Conservation (phyloP, 1,140 invertebrate genomes). For the Pogonomyrmex californicus region DNA sequence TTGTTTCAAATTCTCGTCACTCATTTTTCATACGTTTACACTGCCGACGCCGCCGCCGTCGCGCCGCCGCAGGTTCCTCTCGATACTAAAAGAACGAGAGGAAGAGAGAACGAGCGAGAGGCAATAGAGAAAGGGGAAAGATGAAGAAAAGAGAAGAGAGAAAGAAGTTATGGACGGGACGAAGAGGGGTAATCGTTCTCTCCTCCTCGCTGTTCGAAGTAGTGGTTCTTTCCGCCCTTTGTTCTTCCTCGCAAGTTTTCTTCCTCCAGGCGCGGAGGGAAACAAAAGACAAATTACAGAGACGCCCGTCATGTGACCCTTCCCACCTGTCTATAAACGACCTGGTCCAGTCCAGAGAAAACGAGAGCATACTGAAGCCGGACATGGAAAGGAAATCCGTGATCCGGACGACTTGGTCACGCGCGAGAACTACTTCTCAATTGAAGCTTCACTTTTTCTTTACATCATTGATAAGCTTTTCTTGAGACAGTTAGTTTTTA, state of each 20-base stretch:
- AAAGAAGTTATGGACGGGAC: conserved; percentile 29
- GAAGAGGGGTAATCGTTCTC: conserved; percentile 62
- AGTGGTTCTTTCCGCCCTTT: conserved; percentile 82
- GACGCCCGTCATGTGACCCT: conserved; percentile 82
- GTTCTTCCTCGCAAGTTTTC: conserved; percentile 81
- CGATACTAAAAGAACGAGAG: conserved; percentile 36
- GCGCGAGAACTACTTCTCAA: conserved; percentile 57
- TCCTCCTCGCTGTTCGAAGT: conserved; percentile 69
- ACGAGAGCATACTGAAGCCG: conserved; percentile 15
- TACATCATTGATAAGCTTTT: background rate
- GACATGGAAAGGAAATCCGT: conserved; percentile 33
- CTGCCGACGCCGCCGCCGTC: conserved; percentile 33
- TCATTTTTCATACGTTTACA: conserved; percentile 84
- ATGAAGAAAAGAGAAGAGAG: conserved; percentile 11
- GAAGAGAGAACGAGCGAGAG: conserved; percentile 15
- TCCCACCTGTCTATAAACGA: conserved; percentile 82
- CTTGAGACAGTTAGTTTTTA: conserved; percentile 4
- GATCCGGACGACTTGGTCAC: conserved; percentile 40
- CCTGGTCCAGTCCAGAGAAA: conserved; percentile 48
- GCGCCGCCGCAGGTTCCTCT: conserved; percentile 40
- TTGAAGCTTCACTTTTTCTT: conserved; percentile 21
- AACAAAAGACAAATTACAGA: conserved; percentile 86
- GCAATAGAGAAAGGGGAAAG: background rate
- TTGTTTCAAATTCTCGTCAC: conserved; percentile 83
- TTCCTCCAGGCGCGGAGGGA: conserved; percentile 76